These are phyloP conservation scores for Potamarius usumacintae DNA, from an alignment of 2,113 vertebrate species.

Conservation along the genomic window DNA sequence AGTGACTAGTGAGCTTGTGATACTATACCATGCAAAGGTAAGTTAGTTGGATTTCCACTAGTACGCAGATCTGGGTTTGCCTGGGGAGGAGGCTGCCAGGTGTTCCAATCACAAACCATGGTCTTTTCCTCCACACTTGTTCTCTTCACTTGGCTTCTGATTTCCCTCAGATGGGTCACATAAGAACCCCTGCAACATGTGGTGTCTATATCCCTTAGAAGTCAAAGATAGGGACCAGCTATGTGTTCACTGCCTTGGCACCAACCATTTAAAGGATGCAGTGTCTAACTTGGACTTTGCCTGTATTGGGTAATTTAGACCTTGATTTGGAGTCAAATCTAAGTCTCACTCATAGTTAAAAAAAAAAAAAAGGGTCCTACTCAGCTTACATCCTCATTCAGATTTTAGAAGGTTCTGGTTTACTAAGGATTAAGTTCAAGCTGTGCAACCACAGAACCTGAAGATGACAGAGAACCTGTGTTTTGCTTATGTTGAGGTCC, in stretches of 20 bases:
- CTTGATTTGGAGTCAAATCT: not conserved
- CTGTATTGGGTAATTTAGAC: not conserved
- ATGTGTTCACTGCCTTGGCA: not conserved
- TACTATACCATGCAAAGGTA: not conserved
- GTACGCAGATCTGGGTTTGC: not conserved
- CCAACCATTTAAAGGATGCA: not conserved
- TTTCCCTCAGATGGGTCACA: not conserved
- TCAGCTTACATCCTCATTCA: not conserved
- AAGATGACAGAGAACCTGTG: not conserved
- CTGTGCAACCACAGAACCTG: not conserved
- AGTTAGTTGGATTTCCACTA: not conserved
- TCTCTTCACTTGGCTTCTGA: not conserved
- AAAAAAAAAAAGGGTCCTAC: not conserved
- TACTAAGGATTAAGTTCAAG: not conserved
- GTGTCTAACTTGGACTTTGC: not conserved
- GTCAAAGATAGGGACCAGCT: not conserved
- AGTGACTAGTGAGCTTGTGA: not conserved
- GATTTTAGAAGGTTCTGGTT: not conserved
- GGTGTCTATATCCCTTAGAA: not conserved
- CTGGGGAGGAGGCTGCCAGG: too few species aligned
- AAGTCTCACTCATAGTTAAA: not conserved
- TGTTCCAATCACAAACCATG: too few species aligned
- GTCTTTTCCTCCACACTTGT: not conserved
- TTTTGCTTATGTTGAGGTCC: not conserved
- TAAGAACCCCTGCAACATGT: not conserved